A percentile compares a stretch with the other conserved stretches of the same genome.
phyloP scores from a whole-genome alignment of 2,888 invertebrate genomes.

The Pammene fasciana region DNA sequence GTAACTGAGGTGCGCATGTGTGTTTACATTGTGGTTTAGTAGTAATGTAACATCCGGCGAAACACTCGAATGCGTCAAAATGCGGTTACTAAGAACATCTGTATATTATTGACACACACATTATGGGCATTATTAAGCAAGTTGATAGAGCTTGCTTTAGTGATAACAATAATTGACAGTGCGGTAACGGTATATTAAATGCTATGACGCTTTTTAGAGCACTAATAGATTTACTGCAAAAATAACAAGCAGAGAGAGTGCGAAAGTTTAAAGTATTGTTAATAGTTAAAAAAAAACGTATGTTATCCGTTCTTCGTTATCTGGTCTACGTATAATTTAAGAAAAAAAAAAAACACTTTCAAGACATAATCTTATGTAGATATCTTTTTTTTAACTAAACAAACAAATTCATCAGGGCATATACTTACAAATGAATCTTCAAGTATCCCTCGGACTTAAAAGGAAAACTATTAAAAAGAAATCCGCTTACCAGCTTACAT shows the following conservation, averaged over 20 bases:
- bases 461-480: constrained; percentile 75
- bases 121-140: constrained; percentile 11
- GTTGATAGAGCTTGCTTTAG: constrained; percentile 3
- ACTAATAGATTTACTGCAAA: background rate
- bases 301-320: too few relatives aligned
- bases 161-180: constrained; percentile 11
- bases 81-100: constrained; percentile 25
- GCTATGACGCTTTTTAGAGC: background rate
- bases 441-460: constrained; percentile 38
- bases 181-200: background rate
- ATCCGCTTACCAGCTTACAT: constrained; percentile 73
- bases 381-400: background rate
- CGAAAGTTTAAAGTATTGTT: too few relatives aligned
- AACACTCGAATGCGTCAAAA: constrained; percentile 34
- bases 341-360: too few relatives aligned
- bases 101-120: constrained; percentile 33
- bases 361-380: too few relatives aligned
- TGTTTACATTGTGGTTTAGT: constrained; percentile 37
- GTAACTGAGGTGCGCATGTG: constrained; percentile 20
- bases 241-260: too few relatives aligned
- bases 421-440: constrained; percentile 27
- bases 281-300: too few relatives aligned
- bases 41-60: constrained; percentile 36
- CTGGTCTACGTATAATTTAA: too few relatives aligned
- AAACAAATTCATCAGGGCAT: constrained; percentile 19